A percentile compares a stretch with the other conserved stretches of the same genome.
Conservation (phyloP, 2,113 vertebrate genomes). For the Mustelus asterias region DNA sequence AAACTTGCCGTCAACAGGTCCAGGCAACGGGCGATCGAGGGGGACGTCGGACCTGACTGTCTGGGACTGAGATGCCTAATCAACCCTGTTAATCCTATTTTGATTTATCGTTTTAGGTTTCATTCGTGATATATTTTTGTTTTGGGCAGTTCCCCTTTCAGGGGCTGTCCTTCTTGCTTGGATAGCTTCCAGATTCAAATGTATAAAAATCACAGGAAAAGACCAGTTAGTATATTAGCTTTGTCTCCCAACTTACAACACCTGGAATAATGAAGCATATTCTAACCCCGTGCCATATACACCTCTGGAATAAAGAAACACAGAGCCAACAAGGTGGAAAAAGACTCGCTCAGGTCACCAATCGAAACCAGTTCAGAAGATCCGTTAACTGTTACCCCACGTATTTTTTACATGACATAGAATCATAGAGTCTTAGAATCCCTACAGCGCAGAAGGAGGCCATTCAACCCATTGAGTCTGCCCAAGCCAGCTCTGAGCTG, state of each 20-base stretch:
- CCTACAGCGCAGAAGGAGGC: too few relatives aligned
- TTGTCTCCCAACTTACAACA: background rate
- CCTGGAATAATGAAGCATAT: background rate
- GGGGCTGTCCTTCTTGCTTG: background rate
- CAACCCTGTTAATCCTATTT: too few relatives aligned
- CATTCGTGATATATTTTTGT: too few relatives aligned
- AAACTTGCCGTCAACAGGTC: too few relatives aligned
- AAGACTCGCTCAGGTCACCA: background rate
- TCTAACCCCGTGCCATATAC: background rate
- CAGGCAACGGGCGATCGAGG: too few relatives aligned
- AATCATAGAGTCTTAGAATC: background rate
- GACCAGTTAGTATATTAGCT: background rate
- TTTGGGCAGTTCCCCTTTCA: too few relatives aligned
- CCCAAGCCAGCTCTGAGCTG: background rate
- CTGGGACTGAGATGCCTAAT: too few relatives aligned
- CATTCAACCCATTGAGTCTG: background rate
- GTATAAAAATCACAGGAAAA: background rate
- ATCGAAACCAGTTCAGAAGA: background rate
- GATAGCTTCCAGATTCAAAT: background rate
- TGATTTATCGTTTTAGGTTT: too few relatives aligned
- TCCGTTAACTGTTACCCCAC: background rate
- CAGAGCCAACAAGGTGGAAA: background rate
- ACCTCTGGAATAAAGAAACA: background rate
- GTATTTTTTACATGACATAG: background rate
- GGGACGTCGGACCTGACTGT: too few relatives aligned